These are phyloP conservation scores for Sturnira hondurensis DNA, from an alignment of 2,113 vertebrate genomes.

Conservation along the genomic window DNA sequence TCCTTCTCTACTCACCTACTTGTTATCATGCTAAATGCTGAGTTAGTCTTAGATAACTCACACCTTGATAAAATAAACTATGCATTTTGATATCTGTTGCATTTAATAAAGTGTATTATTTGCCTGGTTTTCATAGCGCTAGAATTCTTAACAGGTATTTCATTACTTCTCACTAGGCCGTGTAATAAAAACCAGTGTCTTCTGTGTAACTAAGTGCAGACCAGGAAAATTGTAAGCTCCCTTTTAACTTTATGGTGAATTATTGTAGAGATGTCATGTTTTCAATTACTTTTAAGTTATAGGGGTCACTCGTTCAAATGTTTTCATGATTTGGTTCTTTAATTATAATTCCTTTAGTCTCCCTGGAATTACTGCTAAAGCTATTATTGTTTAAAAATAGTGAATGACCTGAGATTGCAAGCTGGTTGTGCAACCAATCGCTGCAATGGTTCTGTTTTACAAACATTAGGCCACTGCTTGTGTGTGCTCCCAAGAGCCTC, in stretches of 20 bases:
- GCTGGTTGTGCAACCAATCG: not conserved
- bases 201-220: slow-evolving; percentile 88
- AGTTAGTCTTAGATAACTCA: not conserved
- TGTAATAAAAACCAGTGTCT: slow-evolving; percentile 17
- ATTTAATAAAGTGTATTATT: not conserved
- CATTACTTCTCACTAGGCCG: not conserved
- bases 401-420: not conserved
- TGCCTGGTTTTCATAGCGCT: not conserved
- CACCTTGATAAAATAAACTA: not conserved
- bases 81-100: not conserved
- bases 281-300: slow-evolving; percentile 86
- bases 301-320: slow-evolving; percentile 86
- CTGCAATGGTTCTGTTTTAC: not conserved
- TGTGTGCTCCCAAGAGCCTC: not conserved
- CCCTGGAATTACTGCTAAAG: not conserved
- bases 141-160: slow-evolving; percentile 34
- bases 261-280: slow-evolving; percentile 89
- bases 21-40: not conserved
- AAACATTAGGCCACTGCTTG: not conserved
- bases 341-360: slow-evolving; percentile 44
- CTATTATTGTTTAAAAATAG: not conserved
- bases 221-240: slow-evolving; percentile 89
- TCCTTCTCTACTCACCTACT: not conserved
- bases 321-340: slow-evolving; percentile 70
- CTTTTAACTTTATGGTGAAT: slow-evolving; percentile 88